These are phyloP conservation scores for Monochamus saltuarius DNA, from an alignment of 1,140 invertebrate species.

Conservation along the genomic window DNA sequence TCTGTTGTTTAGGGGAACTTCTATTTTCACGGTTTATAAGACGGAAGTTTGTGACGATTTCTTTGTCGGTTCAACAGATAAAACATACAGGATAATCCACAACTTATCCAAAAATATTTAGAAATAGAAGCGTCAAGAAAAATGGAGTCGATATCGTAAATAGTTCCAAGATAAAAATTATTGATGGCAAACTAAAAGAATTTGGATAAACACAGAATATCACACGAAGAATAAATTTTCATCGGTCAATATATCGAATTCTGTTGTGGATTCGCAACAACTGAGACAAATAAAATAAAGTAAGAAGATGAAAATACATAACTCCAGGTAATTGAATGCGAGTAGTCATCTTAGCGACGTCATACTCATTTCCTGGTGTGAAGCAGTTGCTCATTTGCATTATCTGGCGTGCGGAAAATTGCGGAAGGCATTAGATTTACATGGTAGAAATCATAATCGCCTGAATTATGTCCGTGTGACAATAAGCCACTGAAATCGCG, in stretches of 20 bases:
- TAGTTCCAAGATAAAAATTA: too few species aligned
- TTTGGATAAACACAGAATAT: too few species aligned
- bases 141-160: too few species aligned
- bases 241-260: too few species aligned
- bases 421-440: conserved; percentile 6
- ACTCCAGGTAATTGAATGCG: background rate
- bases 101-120: too few species aligned
- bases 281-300: too few species aligned
- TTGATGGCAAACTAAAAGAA: too few species aligned
- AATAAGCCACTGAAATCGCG: conserved; percentile 5
- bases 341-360: background rate
- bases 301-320: too few species aligned
- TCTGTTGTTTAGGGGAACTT: background rate
- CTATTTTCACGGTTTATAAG: background rate
- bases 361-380: background rate
- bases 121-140: too few species aligned
- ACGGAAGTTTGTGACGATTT: background rate
- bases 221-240: too few species aligned
- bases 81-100: background rate
- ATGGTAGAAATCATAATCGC: conserved; percentile 1
- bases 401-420: conserved; percentile 1
- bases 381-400: background rate
- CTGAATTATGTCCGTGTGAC: conserved; percentile 2
- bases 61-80: background rate
- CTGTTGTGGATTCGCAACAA: too few species aligned